Conservation (phyloP, 1,140 invertebrate genomes). For the Apis mellifera region DNA sequence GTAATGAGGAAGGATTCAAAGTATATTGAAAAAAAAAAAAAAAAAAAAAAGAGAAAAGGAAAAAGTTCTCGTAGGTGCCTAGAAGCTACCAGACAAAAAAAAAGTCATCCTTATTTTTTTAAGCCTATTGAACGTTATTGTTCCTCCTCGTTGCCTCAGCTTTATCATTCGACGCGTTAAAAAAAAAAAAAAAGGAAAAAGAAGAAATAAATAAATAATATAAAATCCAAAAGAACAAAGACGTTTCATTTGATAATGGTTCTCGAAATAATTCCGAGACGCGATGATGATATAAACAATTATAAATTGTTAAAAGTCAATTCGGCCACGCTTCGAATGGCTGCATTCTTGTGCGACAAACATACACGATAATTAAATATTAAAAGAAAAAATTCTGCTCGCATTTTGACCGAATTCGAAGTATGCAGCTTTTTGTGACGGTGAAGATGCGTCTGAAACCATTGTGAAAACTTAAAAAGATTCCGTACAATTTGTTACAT, state of each 20-base stretch:
- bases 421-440: not conserved
- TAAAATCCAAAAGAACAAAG: not conserved
- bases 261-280: not conserved
- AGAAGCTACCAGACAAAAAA: not conserved
- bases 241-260: not conserved
- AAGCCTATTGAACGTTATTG: not conserved
- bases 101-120: conserved; percentile 19
- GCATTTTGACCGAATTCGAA: not conserved
- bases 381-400: not conserved
- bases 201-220: not conserved
- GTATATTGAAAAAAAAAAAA: not conserved
- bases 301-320: conserved; percentile 22
- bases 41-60: not conserved
- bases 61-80: conserved; percentile 2
- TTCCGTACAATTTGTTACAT: conserved; percentile 47
- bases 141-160: not conserved
- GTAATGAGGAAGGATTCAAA: not conserved
- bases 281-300: not conserved
- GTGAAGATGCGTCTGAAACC: not conserved
- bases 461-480: conserved; percentile 16
- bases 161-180: not conserved
- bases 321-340: not conserved
- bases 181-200: not conserved
- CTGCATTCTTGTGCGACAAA: not conserved
- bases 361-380: not conserved